Evolutionary conservation across 1,140 invertebrate species (phyloP).

Genomic region (Leguminivora glycinivorella): DNA sequence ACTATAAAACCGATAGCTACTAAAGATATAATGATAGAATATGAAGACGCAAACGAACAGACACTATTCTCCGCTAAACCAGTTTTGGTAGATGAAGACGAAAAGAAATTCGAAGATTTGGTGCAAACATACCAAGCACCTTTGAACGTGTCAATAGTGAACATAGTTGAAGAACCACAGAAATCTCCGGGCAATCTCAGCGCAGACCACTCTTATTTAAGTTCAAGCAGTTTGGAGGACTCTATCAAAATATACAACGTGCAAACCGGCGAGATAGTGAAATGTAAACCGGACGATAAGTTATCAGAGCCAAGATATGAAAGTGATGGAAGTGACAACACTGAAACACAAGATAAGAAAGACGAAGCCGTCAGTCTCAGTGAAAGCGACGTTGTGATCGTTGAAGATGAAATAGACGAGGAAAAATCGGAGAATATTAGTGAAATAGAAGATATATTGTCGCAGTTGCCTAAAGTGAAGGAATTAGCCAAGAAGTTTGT

Average conservation of each 20-base stretch:
- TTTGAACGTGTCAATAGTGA: constrained; percentile 37
- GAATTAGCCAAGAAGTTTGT: constrained; percentile 75
- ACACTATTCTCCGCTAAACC: constrained; percentile 62
- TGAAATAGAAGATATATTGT: constrained; percentile 60
- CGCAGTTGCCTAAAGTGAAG: constrained; percentile 72
- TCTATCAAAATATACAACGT: constrained; percentile 77
- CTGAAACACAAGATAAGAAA: constrained; percentile 62
- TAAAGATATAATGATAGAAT: constrained; percentile 66
- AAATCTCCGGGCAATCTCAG: constrained; percentile 54
- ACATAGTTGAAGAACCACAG: constrained; percentile 44
- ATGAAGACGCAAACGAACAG: constrained; percentile 61
- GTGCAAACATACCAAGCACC: constrained; percentile 51
- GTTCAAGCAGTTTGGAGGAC: constrained; percentile 74
- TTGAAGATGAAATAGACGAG: constrained; percentile 46
- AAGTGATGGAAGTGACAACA: constrained; percentile 60
- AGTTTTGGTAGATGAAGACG: constrained; percentile 56
- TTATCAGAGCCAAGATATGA: constrained; percentile 59
- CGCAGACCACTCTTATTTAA: constrained; percentile 60
- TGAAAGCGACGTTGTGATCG: constrained; percentile 42
- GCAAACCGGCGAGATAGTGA: constrained; percentile 73
- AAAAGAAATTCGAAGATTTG: constrained; percentile 69
- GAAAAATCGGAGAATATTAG: constrained; percentile 44
- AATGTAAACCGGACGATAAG: constrained; percentile 73
- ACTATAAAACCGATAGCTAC: constrained; percentile 58
- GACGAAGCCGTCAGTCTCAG: constrained; percentile 51